phyloP scores from a whole-genome alignment of 2,888 invertebrate genomes.

The Augochlorella aurata region DNA sequence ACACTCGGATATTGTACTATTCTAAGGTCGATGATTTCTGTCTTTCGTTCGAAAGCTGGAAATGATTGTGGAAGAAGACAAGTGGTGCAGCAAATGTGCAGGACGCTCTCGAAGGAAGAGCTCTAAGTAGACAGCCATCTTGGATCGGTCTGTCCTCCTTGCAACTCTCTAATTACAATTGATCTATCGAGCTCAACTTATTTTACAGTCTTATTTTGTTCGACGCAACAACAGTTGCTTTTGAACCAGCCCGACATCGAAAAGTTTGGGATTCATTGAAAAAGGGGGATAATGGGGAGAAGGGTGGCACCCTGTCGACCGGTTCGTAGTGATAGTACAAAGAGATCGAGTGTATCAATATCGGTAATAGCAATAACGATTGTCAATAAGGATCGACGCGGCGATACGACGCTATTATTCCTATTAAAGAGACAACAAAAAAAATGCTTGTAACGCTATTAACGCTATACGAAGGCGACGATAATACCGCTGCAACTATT shows the following conservation, averaged over 20 bases:
- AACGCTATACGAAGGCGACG: slow-evolving; percentile 51
- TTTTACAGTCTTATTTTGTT: too few species aligned
- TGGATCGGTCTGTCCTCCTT: background rate
- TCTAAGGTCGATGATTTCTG: background rate
- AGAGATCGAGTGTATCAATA: slow-evolving; percentile 57
- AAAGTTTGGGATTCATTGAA: background rate
- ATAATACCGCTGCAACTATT: slow-evolving; percentile 53
- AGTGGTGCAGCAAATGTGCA: too few species aligned
- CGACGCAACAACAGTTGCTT: too few species aligned
- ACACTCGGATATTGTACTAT: background rate
- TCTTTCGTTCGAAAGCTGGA: background rate
- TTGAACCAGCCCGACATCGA: too few species aligned
- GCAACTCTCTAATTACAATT: too few species aligned
- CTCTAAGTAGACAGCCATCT: background rate
- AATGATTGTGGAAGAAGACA: background rate
- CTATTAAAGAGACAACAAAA: slow-evolving; percentile 35
- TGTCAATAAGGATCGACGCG: slow-evolving; percentile 23
- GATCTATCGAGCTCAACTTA: too few species aligned
- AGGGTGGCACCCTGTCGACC: slow-evolving; percentile 57
- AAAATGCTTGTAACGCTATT: slow-evolving; percentile 60
- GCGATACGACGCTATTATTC: slow-evolving; percentile 48
- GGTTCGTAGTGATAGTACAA: slow-evolving; percentile 67
- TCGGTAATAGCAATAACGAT: slow-evolving; percentile 45
- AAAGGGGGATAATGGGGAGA: slow-evolving; percentile 30
- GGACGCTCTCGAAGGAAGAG: background rate